Evolutionary conservation across 2,888 invertebrate genomes (phyloP).

Genomic region (Orthonychiurus folsomi): DNA sequence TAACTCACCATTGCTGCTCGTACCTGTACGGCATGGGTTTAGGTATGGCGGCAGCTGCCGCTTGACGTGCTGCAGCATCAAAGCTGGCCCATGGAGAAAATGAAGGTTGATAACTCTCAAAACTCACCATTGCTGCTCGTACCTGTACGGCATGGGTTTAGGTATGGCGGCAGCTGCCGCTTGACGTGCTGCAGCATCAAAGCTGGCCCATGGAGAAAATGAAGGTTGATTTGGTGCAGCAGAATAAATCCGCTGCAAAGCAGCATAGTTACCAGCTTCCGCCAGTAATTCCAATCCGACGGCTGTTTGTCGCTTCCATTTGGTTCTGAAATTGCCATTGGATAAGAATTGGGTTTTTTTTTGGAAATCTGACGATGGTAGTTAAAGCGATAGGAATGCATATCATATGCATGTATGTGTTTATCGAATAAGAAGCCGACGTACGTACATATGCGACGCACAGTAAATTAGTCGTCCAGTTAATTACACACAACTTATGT

Average conservation of each 20-base stretch:
- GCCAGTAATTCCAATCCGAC: conserved; percentile 92
- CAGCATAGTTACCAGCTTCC: conserved; percentile 95
- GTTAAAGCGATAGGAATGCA: too few relatives aligned
- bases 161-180: conserved; percentile 55
- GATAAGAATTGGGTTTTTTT: too few relatives aligned
- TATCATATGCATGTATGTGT: too few relatives aligned
- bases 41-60: conserved; percentile 55
- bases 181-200: conserved; percentile 59
- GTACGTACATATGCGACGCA: too few relatives aligned
- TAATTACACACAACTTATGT: too few relatives aligned
- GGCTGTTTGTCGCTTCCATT: conserved; percentile 98
- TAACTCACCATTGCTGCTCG: conserved; percentile 25
- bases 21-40: conserved; percentile 73
- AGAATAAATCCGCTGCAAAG: conserved; percentile 90
- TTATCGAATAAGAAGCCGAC: too few relatives aligned
- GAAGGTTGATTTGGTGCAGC: conserved; percentile 52
- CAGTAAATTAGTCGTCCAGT: too few relatives aligned
- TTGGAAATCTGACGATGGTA: too few relatives aligned
- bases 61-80: conserved; percentile 57
- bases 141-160: conserved; percentile 74
- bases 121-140: conserved; percentile 25
- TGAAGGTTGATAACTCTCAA: conserved; percentile 45
- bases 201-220: conserved; percentile 47
- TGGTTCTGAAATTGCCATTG: conserved; percentile 77
- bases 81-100: conserved; percentile 49